Evolutionary conservation across 2,113 vertebrate species (phyloP), one percentile per base, ranked within the genome.

Genomic region (Microtus richardsoni): DNA sequence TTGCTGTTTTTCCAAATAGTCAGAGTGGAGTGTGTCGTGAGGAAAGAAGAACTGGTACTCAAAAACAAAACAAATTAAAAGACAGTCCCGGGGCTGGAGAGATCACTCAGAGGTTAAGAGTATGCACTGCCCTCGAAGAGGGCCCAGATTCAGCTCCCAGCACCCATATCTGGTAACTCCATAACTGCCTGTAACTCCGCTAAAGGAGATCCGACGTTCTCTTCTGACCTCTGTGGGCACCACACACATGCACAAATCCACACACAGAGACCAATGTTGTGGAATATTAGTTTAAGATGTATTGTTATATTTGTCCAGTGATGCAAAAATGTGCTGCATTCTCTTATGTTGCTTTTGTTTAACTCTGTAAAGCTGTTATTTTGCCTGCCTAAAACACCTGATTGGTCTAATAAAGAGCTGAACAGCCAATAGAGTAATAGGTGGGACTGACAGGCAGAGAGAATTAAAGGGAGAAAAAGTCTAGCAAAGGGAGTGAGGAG

Each of bases 31-130:
- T 58, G 11, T 87, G 26, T 68, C 54, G 39, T 71, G 36, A 49
- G 14, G 44, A 33, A 60, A 93, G 54, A 82, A 39, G 41, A 93
- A 47, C 33, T 49, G 28, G 44, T 60, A 24, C 24, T 4, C 28
- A 54, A 94, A 79, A 85, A 13, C 36, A 94, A 79, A 94, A 44
- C 36, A 92, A 71, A 77, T 36, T 30, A 49, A 87, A 66, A 54
- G 89, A 54, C 10, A 36, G 21, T 21, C 2, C 66, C 47, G 16
- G 47, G 22, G 13, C 85, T 24, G 30, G 21, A 86, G 62, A 68
- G 30, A 36, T 13, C 14, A 2, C 30, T 47, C 17, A 33, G 83
- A 13, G 26, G 14, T 30, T 84, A 75, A 75, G 26, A 64, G 14
- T 19, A 8, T 33, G 26, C 2, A 1, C 39, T 44, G 26, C 39